phyloP scores from a whole-genome alignment of 2,113 vertebrate species.

The Callaeas wilsoni region DNA sequence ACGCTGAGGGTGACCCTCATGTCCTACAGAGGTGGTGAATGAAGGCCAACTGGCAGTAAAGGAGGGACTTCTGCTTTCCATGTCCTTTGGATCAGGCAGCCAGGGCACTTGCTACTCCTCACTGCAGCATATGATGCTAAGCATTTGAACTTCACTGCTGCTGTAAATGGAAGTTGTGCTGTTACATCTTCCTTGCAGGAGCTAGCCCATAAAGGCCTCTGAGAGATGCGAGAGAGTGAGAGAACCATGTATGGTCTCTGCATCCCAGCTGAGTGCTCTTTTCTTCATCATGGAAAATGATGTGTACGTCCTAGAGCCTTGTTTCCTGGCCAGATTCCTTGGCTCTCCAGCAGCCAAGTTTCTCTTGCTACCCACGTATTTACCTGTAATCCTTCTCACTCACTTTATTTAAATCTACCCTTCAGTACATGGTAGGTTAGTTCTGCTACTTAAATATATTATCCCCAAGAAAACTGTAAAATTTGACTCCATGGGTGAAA shows the following conservation, averaged over 20 bases:
- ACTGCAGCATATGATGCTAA: neutral
- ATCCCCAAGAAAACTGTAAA: neutral
- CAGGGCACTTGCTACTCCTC: neutral
- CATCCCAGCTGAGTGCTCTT: neutral
- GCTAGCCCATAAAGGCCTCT: neutral
- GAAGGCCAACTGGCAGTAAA: neutral
- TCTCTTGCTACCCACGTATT: neutral
- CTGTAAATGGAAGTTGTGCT: constrained; percentile 54
- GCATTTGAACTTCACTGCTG: neutral
- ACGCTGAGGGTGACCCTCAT: fast-evolving
- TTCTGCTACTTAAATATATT: neutral
- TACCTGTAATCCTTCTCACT: neutral
- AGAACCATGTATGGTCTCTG: constrained; percentile 42
- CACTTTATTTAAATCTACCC: neutral
- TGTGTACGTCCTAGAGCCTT: neutral
- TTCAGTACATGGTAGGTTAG: neutral
- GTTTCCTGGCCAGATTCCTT: neutral
- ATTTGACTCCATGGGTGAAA: neutral
- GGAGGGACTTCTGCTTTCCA: neutral
- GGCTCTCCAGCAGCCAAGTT: neutral
- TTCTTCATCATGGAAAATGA: constrained; percentile 27
- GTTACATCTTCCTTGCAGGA: neutral
- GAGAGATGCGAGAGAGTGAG: neutral
- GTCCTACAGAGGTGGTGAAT: neutral
- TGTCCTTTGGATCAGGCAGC: neutral